Evolutionary conservation across 2,113 vertebrate genomes (phyloP), one percentile per base, ranked within the genome.

Genomic region (Strigops habroptila): DNA sequence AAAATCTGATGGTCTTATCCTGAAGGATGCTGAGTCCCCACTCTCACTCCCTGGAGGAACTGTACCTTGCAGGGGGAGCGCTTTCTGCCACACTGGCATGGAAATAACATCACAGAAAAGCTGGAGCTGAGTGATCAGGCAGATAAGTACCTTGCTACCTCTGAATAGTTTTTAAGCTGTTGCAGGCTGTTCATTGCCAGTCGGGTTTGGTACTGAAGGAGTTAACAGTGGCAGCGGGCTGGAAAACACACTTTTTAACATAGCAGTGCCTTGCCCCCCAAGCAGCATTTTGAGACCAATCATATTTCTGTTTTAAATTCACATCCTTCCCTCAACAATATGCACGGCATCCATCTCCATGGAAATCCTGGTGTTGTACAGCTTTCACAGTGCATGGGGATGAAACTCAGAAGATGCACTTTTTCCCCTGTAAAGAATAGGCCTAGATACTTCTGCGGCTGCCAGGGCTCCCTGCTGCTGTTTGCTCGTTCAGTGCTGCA

Each of bases 231-330:
- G 49, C 82, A 87, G 71, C 28, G 24, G 51, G 53, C 24, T 92
- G 53, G 18, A 82, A 96, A 91, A 65, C 28, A 69, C 6, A 24
- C 39, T 82, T 81, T 68, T 83, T 79, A 87, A 15, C 81, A 30
- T 83, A 91, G 46, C 46, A 75, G 64, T 82, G 52, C 77, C 44
- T 64, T 64, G 53, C 48, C 44, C 75, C 64, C 91, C 63, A 22
- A 96, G 78, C 46, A 77, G 22, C 73, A 41, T 39, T 95, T 95
- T 2, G 31, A 95, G 80, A 90, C 86, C 74, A 62, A 67, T 90
- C 83, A 52, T 81, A 82, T 94, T 96, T 96, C 91, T 92, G n/a
- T 86, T 96, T 88, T 88, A 94, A 95, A 96, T 92, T 93, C 88
- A 94, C 79, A 86, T 89, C 88, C 91, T 90, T 95, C 48, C 78